A percentile compares a stretch with the other conserved stretches of the same genome.
These are phyloP conservation scores for Standfussiana lucernea DNA, from an alignment of 2,888 invertebrate species.

Conservation along the genomic window DNA sequence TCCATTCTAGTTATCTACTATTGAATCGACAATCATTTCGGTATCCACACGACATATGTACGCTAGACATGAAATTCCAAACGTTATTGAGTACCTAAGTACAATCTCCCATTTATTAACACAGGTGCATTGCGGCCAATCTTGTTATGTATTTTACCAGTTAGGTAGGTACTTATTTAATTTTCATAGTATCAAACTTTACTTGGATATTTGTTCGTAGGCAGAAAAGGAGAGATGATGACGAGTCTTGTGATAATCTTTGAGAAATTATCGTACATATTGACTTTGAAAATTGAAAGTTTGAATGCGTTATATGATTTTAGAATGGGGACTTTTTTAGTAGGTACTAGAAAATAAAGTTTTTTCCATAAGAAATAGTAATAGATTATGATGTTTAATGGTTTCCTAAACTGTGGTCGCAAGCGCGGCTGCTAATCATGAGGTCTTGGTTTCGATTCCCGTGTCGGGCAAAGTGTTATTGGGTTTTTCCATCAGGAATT, in stretches of 20 bases:
- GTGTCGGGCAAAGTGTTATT: background rate
- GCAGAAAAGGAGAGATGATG: constrained; percentile 6
- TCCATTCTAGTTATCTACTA: too few relatives aligned
- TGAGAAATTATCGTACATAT: background rate
- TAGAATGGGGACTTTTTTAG: background rate
- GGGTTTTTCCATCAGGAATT: too few relatives aligned
- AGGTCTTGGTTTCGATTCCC: too few relatives aligned
- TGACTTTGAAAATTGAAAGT: background rate
- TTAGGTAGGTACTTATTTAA: constrained; percentile 16
- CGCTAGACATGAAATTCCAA: constrained; percentile 49
- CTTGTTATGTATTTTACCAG: constrained; percentile 36
- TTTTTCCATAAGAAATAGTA: background rate
- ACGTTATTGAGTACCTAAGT: constrained; percentile 5
- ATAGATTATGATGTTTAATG: background rate
- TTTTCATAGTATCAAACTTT: constrained; percentile 14
- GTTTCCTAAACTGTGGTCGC: background rate
- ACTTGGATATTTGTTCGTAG: constrained; percentile 12
- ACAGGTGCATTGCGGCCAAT: constrained; percentile 61
- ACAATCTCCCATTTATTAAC: constrained; percentile 46
- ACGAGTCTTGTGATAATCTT: constrained; percentile 1
- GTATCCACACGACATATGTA: constrained; percentile 7
- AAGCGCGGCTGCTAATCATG: too few relatives aligned
- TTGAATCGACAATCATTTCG: constrained; percentile 21
- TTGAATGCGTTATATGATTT: background rate
- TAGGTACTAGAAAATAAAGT: background rate